Evolutionary conservation across 2,113 vertebrate species (phyloP).

Genomic region (Megaceryle maxima): DNA sequence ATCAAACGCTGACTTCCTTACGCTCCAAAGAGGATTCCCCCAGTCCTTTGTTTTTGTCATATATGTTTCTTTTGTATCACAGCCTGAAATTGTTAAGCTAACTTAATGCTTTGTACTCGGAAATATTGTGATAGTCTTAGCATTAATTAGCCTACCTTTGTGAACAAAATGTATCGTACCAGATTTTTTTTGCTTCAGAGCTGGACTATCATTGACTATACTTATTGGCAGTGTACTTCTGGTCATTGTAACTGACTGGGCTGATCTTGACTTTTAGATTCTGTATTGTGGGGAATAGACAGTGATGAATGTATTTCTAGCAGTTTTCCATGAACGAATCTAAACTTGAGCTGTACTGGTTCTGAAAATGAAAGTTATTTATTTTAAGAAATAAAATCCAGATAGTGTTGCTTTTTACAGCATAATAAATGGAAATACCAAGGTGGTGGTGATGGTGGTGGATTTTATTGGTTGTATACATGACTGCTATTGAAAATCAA

Average conservation of each 20-base stretch:
- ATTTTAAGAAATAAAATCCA: conserved; percentile 80
- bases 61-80: conserved; percentile 40
- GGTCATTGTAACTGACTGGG: conserved; percentile 51
- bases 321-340: conserved; percentile 72
- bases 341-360: conserved; percentile 75
- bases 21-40: conserved; percentile 68
- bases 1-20: conserved; percentile 34
- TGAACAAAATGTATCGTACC: conserved; percentile 46
- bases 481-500: background rate
- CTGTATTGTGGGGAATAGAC: conserved; percentile 65
- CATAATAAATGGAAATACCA: conserved; percentile 77
- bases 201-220: conserved; percentile 14
- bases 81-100: conserved; percentile 2
- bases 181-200: conserved; percentile 40
- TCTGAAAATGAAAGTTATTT: conserved; percentile 76
- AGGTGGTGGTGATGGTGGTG: background rate
- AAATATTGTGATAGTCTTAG: conserved; percentile 48
- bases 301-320: conserved; percentile 80
- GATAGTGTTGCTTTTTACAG: conserved; percentile 79
- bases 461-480: background rate
- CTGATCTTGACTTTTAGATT: conserved; percentile 61
- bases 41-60: conserved; percentile 35
- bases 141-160: conserved; percentile 40
- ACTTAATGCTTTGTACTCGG: conserved; percentile 60
- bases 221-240: conserved; percentile 20